These are phyloP conservation scores for Choloepus hoffmanni DNA, from an alignment of 2,113 vertebrate genomes.

Conservation along the genomic window DNA sequence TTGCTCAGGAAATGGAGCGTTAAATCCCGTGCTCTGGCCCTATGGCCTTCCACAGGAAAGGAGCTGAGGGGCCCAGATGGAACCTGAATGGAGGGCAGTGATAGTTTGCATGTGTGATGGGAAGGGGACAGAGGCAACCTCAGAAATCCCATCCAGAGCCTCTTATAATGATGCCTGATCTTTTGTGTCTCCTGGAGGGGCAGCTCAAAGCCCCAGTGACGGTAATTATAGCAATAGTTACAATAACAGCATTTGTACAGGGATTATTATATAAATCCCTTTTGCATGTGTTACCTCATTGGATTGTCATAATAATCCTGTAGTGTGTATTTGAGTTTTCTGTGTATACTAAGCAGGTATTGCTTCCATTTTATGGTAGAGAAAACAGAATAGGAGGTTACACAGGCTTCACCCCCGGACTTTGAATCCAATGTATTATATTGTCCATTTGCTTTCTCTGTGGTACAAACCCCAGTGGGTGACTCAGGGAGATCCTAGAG, in stretches of 20 bases:
- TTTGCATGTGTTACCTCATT: no score
- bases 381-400: no score
- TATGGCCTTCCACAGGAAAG: conserved; percentile 15
- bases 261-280: no score
- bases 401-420: no score
- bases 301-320: no score
- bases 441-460: no score
- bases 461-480: no score
- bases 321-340: no score
- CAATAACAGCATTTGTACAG: background rate
- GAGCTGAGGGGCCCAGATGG: background rate
- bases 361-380: no score
- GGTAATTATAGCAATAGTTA: background rate
- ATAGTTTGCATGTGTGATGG: background rate
- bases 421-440: no score
- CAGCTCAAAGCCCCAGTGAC: background rate
- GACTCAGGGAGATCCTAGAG: no score
- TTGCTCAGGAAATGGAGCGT: background rate
- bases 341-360: no score
- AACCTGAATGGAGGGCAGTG: background rate
- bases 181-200: background rate
- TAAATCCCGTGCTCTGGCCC: background rate
- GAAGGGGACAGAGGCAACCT: rapidly evolving
- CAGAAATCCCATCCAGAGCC: rapidly evolving
- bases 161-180: rapidly evolving